Evolutionary conservation across 2,797 vertebrate genomes (phyloP), one percentile per base, ranked within the genome.

Genomic region (Threskiornis aethiopicus): DNA sequence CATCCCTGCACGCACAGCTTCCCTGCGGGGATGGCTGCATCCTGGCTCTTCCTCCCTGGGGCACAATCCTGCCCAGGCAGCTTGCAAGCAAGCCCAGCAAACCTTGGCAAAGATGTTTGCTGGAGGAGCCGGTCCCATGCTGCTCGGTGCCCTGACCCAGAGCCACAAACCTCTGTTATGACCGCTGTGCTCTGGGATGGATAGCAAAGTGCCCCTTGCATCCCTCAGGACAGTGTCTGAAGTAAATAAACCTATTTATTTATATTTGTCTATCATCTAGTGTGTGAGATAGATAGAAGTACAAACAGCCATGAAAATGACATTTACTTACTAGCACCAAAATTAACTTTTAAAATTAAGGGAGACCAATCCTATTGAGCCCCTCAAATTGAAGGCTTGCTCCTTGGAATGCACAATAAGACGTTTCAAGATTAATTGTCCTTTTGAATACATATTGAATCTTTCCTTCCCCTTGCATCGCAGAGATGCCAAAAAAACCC

Each of bases 51-150:
- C 77, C 29, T 33, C 14, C 28, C 33, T 13, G 61, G 46, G 41
- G 12, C 67, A 41, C 0, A 1, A 29, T 87, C 31, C 35, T 28
- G 18, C 33, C 47, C 2, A 0, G 24, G 28, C 46, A 76, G 64
- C 67, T 85, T 51, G 28, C 0, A 1, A 31, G 37, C 10, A 55
- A 70, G 33, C 21, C 51, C 67, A 70, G 46, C n/a, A 88, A 72
- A 41, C 33, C 29, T 51, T 37, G 14, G n/a, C 47, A 71, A 76
- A 61, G 64, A 10, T 15, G 17, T 57, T 61, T 61, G 16, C 31
- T 16, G 6, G 41, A 59, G 71, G 52, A 70, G 26, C 41, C 1
- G 3, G 26, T 69, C 61, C 29, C 61, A 13, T 0, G 0, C 55
- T 69, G n/a, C 54, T n/a, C 3, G 1, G 22, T 28, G 19, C 44